These are phyloP conservation scores for Nerophis ophidion DNA, from an alignment of 2,113 vertebrate species.

Conservation along the genomic window DNA sequence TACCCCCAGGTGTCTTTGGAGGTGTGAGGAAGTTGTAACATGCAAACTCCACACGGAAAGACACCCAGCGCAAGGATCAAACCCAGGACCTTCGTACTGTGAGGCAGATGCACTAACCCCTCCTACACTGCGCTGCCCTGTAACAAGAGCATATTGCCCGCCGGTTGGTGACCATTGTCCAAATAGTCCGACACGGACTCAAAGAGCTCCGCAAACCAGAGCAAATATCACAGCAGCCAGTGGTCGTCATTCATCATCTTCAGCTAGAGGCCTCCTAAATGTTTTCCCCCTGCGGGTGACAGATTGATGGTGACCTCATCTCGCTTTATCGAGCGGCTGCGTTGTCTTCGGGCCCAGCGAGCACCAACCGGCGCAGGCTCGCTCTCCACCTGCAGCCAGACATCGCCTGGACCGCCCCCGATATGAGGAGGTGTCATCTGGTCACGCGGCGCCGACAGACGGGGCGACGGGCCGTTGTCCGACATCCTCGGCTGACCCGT, in stretches of 20 bases:
- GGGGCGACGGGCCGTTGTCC: constrained; percentile 10
- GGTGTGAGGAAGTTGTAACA: too few relatives aligned
- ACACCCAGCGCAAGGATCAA: too few relatives aligned
- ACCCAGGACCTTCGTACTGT: too few relatives aligned
- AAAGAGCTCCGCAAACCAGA: constrained; percentile 23
- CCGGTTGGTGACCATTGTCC: constrained; percentile 20
- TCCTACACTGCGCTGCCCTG: neutral
- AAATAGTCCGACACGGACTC: constrained; percentile 21
- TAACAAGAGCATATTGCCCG: neutral
- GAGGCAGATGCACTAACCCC: too few relatives aligned
- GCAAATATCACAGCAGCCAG: constrained; percentile 40
- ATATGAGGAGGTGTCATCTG: constrained; percentile 23
- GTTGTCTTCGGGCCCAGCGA: constrained; percentile 28
- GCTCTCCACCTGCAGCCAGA: constrained; percentile 20
- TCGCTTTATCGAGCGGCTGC: constrained; percentile 41
- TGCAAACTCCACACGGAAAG: too few relatives aligned
- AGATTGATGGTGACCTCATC: constrained; percentile 60
- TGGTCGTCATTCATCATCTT: constrained; percentile 44
- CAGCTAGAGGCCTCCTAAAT: constrained; percentile 35
- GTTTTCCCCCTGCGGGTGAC: constrained; percentile 31
- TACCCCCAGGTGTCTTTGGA: too few relatives aligned
- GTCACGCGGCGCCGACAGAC: constrained; percentile 27
- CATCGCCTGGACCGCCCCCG: constrained; percentile 13
- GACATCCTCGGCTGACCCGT: constrained; percentile 24
- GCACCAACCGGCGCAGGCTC: constrained; percentile 25